A percentile compares a stretch with the other conserved stretches of the same genome.
These are phyloP conservation scores for Emmelina monodactyla DNA, from an alignment of 2,888 invertebrate species.

Conservation along the genomic window DNA sequence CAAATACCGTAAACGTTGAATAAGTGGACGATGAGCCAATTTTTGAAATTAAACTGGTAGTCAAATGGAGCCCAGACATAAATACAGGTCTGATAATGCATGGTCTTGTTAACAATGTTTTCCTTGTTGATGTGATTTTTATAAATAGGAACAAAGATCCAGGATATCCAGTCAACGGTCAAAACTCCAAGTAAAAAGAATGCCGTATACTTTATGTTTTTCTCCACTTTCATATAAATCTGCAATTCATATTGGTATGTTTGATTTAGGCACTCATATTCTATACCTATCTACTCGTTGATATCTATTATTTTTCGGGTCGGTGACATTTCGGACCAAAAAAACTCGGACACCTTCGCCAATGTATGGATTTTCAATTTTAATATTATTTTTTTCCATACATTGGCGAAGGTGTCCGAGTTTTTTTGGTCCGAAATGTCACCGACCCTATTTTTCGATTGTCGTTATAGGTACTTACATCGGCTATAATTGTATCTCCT, in stretches of 20 bases:
- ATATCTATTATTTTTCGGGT: too few species aligned
- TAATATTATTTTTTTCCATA: too few species aligned
- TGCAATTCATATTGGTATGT: neutral
- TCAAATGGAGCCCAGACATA: conserved; percentile 21
- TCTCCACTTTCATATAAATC: neutral
- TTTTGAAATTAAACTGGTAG: conserved; percentile 17
- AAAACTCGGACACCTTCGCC: too few species aligned
- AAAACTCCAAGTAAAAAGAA: neutral
- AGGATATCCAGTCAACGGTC: neutral
- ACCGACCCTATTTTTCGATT: too few species aligned
- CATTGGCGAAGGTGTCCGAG: too few species aligned
- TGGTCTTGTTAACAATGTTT: conserved; percentile 14
- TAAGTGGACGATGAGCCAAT: conserved; percentile 17
- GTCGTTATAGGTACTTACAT: too few species aligned
- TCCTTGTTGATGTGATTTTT: conserved; percentile 17
- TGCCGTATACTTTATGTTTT: neutral
- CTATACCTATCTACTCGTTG: neutral
- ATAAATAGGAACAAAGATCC: conserved; percentile 9
- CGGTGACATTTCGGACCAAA: too few species aligned
- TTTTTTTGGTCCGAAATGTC: too few species aligned
- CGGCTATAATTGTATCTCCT: too few species aligned
- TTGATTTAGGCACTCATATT: too few species aligned
- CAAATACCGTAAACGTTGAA: conserved; percentile 15
- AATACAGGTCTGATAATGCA: conserved; percentile 18
- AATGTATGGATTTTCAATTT: too few species aligned